Conservation (phyloP, 2,797 vertebrate genomes). For the Diplodus sargus region DNA sequence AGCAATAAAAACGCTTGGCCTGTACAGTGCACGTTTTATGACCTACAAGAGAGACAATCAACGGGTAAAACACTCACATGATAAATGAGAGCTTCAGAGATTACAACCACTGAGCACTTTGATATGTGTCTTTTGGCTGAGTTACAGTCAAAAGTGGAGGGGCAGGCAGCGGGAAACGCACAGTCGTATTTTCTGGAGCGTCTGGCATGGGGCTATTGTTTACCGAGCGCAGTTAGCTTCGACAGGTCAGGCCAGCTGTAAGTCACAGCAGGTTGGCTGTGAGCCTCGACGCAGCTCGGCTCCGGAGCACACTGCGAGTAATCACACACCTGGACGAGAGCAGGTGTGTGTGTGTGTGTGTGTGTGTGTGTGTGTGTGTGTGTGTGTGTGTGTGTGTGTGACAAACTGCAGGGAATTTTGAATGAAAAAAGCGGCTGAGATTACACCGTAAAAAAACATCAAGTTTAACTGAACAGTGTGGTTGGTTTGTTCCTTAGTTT, state of each 20-base stretch:
- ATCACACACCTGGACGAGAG: conserved; percentile 39
- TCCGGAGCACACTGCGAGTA: conserved; percentile 20
- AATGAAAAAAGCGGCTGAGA: neutral
- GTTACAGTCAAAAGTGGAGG: conserved; percentile 37
- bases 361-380: too few species aligned
- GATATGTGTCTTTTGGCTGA: conserved; percentile 65
- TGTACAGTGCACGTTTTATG: conserved; percentile 40
- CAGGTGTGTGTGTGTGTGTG: conserved; percentile 18
- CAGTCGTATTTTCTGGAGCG: conserved; percentile 50
- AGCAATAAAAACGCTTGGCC: conserved; percentile 55
- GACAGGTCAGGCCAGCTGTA: conserved; percentile 66
- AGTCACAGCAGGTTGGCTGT: conserved; percentile 60
- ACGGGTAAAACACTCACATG: conserved; percentile 42
- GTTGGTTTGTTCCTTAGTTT: too few species aligned
- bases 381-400: too few species aligned
- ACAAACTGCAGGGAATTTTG: neutral
- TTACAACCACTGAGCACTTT: conserved; percentile 52
- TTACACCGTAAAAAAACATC: neutral
- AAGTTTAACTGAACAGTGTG: too few species aligned
- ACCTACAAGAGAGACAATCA: conserved; percentile 46
- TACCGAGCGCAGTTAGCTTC: conserved; percentile 43
- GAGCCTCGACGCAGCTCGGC: conserved; percentile 4
- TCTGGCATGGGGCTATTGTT: conserved; percentile 53
- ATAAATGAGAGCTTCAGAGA: conserved; percentile 60
- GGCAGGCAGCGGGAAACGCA: conserved; percentile 4